Evolutionary conservation across 2,797 vertebrate species (phyloP).

Genomic region (Melanotaenia trifasciata): DNA sequence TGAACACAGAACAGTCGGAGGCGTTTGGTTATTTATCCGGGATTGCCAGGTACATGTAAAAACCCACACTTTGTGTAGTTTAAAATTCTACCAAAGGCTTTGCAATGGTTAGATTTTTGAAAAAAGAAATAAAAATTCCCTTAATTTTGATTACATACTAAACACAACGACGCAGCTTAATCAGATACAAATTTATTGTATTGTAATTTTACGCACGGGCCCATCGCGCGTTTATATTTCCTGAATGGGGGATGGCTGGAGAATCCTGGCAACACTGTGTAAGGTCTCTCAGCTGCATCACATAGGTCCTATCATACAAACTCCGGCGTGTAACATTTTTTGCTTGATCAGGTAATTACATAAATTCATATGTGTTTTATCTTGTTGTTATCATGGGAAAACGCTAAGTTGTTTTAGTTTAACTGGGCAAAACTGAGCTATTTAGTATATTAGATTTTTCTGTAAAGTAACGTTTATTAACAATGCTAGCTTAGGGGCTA

Average conservation of each 20-base stretch:
- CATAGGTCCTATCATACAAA: conserved; percentile 55
- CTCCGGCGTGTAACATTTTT: conserved; percentile 59
- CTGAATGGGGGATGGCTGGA: conserved; percentile 30
- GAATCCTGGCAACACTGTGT: conserved; percentile 68
- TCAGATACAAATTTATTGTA: background rate
- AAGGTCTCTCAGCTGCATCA: conserved; percentile 59
- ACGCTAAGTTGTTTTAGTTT: fast-evolving
- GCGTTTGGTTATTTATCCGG: conserved; percentile 21
- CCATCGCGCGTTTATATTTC: background rate
- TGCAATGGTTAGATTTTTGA: background rate
- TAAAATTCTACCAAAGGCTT: background rate
- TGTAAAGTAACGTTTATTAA: background rate
- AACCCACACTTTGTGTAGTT: conserved; percentile 16
- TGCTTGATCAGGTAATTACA: conserved; percentile 60
- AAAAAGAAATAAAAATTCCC: too few species aligned
- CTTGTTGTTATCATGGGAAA: fast-evolving
- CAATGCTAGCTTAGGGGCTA: conserved; percentile 43
- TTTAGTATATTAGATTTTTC: fast-evolving
- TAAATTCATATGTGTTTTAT: fast-evolving
- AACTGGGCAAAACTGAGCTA: fast-evolving
- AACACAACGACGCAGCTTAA: background rate
- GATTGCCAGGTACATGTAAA: conserved; percentile 64
- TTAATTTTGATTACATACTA: background rate
- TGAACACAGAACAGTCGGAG: conserved; percentile 36
- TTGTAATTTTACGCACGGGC: background rate